Percentiles rank a stretch among this genome's conserved stretches.
Conservation (phyloP, 2,888 invertebrate genomes). For the Rhorus exstirpatorius region DNA sequence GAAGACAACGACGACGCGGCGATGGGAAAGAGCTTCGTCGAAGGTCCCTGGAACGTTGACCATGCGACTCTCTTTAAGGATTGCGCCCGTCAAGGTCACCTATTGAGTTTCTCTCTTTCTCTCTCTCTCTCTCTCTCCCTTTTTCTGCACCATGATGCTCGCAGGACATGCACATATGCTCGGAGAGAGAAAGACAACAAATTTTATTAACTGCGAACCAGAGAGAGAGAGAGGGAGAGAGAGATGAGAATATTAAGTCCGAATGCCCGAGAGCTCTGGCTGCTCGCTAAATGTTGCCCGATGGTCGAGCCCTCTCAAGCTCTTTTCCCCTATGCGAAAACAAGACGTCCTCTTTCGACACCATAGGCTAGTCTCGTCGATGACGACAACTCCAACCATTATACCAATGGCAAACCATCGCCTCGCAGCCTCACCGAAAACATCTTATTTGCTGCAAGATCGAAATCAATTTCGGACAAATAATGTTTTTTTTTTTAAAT, state of each 20-base stretch:
- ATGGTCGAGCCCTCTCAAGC: constrained; percentile 56
- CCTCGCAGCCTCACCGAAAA: constrained; percentile 10
- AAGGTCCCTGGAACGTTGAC: constrained; percentile 85
- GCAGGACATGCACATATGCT: constrained; percentile 48
- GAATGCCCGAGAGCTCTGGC: constrained; percentile 24
- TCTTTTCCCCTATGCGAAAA: constrained; percentile 56
- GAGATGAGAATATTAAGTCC: constrained; percentile 25
- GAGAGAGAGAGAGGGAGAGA: constrained; percentile 6
- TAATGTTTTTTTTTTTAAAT: too few species aligned
- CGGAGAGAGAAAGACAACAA: not conserved
- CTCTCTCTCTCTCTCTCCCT: constrained; percentile 28
- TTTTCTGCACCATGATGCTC: constrained; percentile 39
- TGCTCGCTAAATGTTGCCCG: constrained; percentile 53
- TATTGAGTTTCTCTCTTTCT: constrained; percentile 70
- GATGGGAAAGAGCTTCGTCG: constrained; percentile 70
- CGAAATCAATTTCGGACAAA: too few species aligned
- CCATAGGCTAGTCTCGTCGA: constrained; percentile 60
- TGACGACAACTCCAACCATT: constrained; percentile 66
- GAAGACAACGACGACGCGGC: constrained; percentile 42
- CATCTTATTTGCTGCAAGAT: not conserved
- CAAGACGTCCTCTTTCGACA: constrained; percentile 65
- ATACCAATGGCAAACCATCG: constrained; percentile 52
- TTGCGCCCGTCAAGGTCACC: constrained; percentile 80
- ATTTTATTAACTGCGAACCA: not conserved
- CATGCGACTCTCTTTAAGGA: constrained; percentile 83